Conservation (phyloP, 2,888 invertebrate species). For the Chirona hameri region DNA sequence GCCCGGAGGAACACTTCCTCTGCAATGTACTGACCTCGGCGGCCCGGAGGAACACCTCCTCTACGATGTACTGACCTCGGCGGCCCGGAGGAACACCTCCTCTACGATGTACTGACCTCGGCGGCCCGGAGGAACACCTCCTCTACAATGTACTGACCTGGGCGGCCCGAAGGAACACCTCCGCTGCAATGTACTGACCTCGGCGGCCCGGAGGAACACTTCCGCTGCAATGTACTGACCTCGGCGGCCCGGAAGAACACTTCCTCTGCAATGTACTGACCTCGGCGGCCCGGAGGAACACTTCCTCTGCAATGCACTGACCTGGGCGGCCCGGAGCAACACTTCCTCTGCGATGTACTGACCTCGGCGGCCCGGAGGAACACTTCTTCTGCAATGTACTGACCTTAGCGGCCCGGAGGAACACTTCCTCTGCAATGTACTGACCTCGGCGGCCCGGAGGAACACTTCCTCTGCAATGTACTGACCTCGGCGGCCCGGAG, state of each 20-base stretch:
- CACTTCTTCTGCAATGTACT: no score
- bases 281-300: conserved; percentile 90
- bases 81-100: conserved; percentile 88
- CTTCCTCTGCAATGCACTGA: conserved; percentile 50
- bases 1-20: conserved; percentile 84
- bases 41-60: conserved; percentile 84
- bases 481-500: no score
- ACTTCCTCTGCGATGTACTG: no score
- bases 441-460: no score
- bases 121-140: conserved; percentile 92
- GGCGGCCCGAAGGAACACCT: conserved; percentile 89
- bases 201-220: conserved; percentile 87
- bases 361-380: no score
- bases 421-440: no score
- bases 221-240: conserved; percentile 51
- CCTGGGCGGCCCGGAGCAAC: no score
- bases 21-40: conserved; percentile 57
- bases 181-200: conserved; percentile 52
- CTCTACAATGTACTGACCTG: conserved; percentile 49
- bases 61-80: conserved; percentile 54
- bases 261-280: conserved; percentile 49
- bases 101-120: conserved; percentile 49
- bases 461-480: no score
- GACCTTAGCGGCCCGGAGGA: no score
- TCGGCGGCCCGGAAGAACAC: conserved; percentile 90